phyloP scores from a whole-genome alignment of 2,113 vertebrate species.

The Albula goreensis region DNA sequence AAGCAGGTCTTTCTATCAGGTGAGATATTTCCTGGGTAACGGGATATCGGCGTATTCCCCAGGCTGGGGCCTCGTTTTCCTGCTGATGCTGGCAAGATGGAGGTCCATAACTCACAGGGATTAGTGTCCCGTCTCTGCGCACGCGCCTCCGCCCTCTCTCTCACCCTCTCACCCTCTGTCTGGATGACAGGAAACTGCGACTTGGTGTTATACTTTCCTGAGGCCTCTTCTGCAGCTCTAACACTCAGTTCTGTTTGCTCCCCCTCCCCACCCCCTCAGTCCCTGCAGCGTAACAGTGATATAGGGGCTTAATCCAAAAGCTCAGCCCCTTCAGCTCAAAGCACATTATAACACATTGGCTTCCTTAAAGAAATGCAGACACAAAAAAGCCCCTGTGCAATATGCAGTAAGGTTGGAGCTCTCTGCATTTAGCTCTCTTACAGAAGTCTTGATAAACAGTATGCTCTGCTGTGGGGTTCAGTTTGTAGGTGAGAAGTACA shows the following conservation, averaged over 20 bases:
- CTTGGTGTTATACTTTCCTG: neutral
- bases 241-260: neutral
- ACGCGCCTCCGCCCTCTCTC: too few species aligned
- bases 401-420: neutral
- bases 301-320: neutral
- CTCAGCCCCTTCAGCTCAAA: neutral
- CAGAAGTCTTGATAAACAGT: neutral
- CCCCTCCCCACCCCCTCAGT: neutral
- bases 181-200: neutral
- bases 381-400: neutral
- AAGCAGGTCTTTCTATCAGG: neutral
- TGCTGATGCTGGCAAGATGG: neutral
- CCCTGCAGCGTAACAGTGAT: neutral
- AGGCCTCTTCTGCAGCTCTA: neutral
- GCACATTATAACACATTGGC: neutral
- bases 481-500: neutral
- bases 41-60: neutral
- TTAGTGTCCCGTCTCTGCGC: neutral
- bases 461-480: neutral
- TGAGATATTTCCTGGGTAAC: neutral
- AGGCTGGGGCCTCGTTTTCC: neutral
- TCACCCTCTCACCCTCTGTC: too few species aligned
- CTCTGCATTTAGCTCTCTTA: neutral
- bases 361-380: neutral
- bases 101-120: neutral